Percentiles rank a stretch among this genome's conserved stretches.
Conservation (phyloP, 2,113 vertebrate genomes). For the Scomber colias region DNA sequence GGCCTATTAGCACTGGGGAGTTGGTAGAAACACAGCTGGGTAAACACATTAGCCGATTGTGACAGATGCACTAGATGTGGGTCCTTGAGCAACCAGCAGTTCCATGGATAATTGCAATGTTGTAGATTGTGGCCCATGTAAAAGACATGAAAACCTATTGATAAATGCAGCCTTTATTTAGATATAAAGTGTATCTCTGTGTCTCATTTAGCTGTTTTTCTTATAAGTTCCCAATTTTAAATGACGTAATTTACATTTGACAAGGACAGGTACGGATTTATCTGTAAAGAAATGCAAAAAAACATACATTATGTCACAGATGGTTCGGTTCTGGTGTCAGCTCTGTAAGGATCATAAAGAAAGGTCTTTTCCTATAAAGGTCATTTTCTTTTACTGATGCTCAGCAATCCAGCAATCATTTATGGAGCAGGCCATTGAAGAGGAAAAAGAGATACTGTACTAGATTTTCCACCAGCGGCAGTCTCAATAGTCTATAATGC, state of each 20-base stretch:
- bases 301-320: neutral
- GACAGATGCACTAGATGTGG: constrained; percentile 36
- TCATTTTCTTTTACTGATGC: neutral
- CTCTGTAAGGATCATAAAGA: neutral
- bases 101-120: constrained; percentile 39
- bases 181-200: neutral
- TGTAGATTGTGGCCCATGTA: neutral
- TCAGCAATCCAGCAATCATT: constrained; percentile 15
- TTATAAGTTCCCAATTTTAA: neutral
- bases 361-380: neutral
- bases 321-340: neutral
- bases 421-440: neutral
- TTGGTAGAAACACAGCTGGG: constrained; percentile 29
- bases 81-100: constrained; percentile 22
- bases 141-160: neutral
- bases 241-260: neutral
- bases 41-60: constrained; percentile 54
- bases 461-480: constrained; percentile 17
- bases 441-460: constrained; percentile 19
- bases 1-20: constrained; percentile 48
- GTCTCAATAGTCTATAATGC: constrained; percentile 33
- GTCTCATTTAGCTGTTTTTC: neutral
- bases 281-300: no score
- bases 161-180: no score
- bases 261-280: neutral